phyloP scores from a whole-genome alignment of 2,888 invertebrate genomes.

The Lordiphosa fenestrarum region DNA sequence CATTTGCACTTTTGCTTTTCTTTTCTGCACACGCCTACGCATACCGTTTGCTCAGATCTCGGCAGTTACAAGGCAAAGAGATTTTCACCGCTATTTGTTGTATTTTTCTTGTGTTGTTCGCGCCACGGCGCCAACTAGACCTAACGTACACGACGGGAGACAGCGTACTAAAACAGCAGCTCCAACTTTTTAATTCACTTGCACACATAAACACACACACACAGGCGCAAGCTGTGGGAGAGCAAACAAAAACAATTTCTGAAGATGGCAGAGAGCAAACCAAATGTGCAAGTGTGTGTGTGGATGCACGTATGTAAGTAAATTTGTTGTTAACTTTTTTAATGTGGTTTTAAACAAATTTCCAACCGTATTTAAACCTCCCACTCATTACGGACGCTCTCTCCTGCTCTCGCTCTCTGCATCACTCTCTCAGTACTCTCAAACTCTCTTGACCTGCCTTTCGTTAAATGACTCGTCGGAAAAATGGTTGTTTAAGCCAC shows the following conservation, averaged over 20 bases:
- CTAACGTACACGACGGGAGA: conserved; percentile 63
- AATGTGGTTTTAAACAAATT: conserved; percentile 33
- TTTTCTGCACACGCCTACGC: conserved; percentile 31
- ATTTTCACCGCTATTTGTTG: conserved; percentile 54
- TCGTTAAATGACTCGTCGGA: conserved; percentile 53
- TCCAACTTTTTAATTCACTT: conserved; percentile 67
- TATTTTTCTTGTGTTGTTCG: conserved; percentile 11
- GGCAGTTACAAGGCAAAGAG: conserved; percentile 38
- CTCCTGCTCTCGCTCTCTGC: conserved; percentile 10
- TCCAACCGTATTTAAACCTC: conserved; percentile 16
- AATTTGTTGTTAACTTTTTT: conserved; percentile 16
- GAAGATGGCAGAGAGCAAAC: conserved; percentile 45
- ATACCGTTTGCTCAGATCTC: conserved; percentile 32
- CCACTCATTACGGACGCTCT: conserved; percentile 17
- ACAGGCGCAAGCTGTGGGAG: conserved; percentile 23
- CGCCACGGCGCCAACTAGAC: conserved; percentile 58
- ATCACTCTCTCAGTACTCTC: conserved; percentile 1
- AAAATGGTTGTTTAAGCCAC: conserved; percentile 22
- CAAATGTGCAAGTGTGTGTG: neutral
- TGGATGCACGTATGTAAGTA: conserved; percentile 26
- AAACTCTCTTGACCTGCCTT: conserved; percentile 41
- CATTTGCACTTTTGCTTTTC: conserved; percentile 58
- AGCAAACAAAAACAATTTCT: conserved; percentile 60
- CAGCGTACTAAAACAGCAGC: conserved; percentile 66
- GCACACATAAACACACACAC: conserved; percentile 31